Evolutionary conservation across 2,797 vertebrate species (phyloP), one percentile per base, ranked within the genome.

Genomic region (Chaetodon trifasciatus): DNA sequence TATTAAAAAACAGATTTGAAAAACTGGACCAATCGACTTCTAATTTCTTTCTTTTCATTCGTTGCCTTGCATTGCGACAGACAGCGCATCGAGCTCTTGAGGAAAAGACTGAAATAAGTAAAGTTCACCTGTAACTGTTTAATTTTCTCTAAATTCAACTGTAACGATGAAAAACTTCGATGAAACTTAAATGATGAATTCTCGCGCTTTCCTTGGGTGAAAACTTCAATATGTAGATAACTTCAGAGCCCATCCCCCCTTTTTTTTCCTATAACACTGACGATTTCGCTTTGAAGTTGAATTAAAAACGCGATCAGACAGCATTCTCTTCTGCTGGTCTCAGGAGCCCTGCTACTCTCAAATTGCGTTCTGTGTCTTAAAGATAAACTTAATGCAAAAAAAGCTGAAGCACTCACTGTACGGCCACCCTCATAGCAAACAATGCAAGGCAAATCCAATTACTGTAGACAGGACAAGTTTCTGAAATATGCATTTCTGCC

Each of bases 301-400:
- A 93, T 93, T 91, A 92, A 92, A 90, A 91, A 85, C 82, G 77
- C 55, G 62, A 93, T 93, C 91, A 92, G 88, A 92, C 85, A 83
- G 88, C 65, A 81, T 89, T 89, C 84, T 91, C 77, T 58, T 85
- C 83, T 11, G 70, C 88, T 86, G 82, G 87, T 92, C 88, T 92
- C 88, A 82, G 91, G 91, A 92, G 90, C 87, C 77, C 67, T 63
- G 66, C 87, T 82, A 81, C 86, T 91, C 78, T 84, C 84, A 93
- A 92, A 94, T 92, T 93, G 89, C 66, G 70, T 90, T 91, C 88
- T 91, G 92, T 92, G 92, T 92, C 86, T 91, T 92, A 92, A 93
- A 94, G 92, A 94, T 95, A 95, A 94, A 94, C 90, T 86, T 92
- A 93, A 91, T 93, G 79, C 86, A 93, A 88, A 89, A 58, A 86